Percentiles rank a stretch among this genome's conserved stretches.
These are phyloP conservation scores for Willowsia nigromaculata DNA, from an alignment of 2,888 invertebrate genomes.

Conservation along the genomic window DNA sequence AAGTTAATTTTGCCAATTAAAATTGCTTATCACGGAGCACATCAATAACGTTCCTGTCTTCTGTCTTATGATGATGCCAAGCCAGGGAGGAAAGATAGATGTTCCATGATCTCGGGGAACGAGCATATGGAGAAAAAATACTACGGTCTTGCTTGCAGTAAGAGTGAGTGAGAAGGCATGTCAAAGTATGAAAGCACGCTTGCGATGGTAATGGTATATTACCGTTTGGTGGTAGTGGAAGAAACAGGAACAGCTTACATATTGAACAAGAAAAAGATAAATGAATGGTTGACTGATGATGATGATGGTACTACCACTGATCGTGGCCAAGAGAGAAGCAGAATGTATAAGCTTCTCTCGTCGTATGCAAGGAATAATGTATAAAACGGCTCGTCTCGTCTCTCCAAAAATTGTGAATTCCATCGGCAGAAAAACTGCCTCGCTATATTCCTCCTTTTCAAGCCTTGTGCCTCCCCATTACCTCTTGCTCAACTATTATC, in stretches of 20 bases:
- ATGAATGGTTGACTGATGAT: constrained; percentile 65
- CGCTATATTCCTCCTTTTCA: not conserved
- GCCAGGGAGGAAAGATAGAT: constrained; percentile 21
- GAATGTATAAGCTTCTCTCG: not conserved
- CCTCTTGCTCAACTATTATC: not conserved
- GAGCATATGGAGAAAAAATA: not conserved
- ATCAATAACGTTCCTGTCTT: constrained; percentile 55
- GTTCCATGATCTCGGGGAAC: not conserved
- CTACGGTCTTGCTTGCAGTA: not conserved
- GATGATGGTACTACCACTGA: constrained; percentile 23
- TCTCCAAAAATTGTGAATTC: constrained; percentile 29
- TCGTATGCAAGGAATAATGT: constrained; percentile 32
- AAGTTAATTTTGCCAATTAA: constrained; percentile 67
- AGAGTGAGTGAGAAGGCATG: constrained; percentile 2
- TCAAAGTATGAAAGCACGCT: constrained; percentile 24
- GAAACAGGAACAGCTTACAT: constrained; percentile 12
- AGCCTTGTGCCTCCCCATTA: not conserved
- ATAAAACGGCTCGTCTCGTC: not conserved
- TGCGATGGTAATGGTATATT: not conserved
- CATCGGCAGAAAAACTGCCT: not conserved
- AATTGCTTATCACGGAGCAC: constrained; percentile 65
- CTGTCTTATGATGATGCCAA: constrained; percentile 33
- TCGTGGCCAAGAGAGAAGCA: not conserved
- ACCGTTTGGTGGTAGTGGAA: not conserved
- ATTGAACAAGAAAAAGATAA: constrained; percentile 64